Evolutionary conservation across 2,797 vertebrate genomes (phyloP).

Genomic region (Salmo trutta): DNA sequence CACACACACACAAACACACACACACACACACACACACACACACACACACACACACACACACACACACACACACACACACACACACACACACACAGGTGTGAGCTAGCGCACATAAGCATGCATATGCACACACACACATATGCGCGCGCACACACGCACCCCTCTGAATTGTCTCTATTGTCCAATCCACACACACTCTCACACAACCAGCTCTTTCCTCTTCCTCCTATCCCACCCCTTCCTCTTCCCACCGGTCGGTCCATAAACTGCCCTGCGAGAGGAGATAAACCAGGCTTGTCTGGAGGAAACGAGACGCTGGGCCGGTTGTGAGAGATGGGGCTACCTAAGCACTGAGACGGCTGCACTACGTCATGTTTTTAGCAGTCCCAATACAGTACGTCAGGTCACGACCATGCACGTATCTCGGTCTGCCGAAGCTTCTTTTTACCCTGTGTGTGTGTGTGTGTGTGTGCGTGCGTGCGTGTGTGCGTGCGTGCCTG

Average conservation of each 20-base stretch:
- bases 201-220: not conserved
- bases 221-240: not conserved
- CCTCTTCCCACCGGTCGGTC: not conserved
- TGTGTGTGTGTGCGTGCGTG: not conserved
- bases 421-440: not conserved
- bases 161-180: not conserved
- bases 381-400: not conserved
- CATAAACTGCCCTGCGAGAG: not conserved
- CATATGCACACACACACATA: no score
- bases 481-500: no score
- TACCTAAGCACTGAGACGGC: not conserved
- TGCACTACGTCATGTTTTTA: not conserved
- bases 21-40: no score
- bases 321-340: not conserved
- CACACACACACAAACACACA: no score
- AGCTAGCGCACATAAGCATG: no score
- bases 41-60: no score
- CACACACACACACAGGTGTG: no score
- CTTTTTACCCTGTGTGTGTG: not conserved
- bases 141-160: no score
- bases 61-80: no score
- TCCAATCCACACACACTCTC: not conserved
- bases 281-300: conserved; percentile 17
- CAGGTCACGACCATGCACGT: not conserved
- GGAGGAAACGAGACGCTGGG: not conserved